Conservation (phyloP, 2,113 vertebrate genomes). For the Ranitomeya variabilis region DNA sequence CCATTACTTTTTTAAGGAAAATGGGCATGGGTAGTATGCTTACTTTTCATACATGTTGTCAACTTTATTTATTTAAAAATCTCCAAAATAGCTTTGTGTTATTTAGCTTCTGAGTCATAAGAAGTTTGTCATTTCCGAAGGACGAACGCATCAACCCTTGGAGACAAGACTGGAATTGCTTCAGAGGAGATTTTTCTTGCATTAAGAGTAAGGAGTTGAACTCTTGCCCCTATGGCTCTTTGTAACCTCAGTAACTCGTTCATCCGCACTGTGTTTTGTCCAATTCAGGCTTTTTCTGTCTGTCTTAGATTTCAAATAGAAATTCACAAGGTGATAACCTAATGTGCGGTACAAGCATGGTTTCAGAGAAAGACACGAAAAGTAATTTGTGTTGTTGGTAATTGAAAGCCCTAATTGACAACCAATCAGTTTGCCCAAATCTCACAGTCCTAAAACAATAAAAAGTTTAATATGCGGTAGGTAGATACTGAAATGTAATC, state of each 20-base stretch:
- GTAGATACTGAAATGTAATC: too few species aligned
- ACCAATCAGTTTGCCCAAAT: neutral
- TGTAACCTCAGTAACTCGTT: constrained; percentile 24
- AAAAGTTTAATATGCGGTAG: neutral
- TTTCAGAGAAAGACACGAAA: neutral
- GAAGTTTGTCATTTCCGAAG: neutral
- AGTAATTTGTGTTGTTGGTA: neutral
- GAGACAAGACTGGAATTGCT: constrained; percentile 20
- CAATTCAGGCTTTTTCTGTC: constrained; percentile 20
- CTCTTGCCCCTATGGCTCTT: constrained; percentile 17
- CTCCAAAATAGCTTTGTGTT: neutral
- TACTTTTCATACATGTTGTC: neutral
- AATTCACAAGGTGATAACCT: constrained; percentile 17
- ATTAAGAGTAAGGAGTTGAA: constrained; percentile 7
- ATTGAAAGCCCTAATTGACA: constrained; percentile 9
- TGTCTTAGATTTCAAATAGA: neutral
- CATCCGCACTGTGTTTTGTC: too few species aligned
- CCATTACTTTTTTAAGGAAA: too few species aligned
- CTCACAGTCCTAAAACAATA: neutral
- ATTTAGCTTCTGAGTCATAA: neutral
- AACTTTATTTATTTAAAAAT: neutral
- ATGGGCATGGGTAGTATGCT: too few species aligned
- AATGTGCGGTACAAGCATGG: constrained; percentile 14
- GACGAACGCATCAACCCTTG: neutral
- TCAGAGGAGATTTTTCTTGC: neutral